These are phyloP conservation scores for Panthera tigris DNA, from an alignment of 2,113 vertebrate species.

Conservation along the genomic window DNA sequence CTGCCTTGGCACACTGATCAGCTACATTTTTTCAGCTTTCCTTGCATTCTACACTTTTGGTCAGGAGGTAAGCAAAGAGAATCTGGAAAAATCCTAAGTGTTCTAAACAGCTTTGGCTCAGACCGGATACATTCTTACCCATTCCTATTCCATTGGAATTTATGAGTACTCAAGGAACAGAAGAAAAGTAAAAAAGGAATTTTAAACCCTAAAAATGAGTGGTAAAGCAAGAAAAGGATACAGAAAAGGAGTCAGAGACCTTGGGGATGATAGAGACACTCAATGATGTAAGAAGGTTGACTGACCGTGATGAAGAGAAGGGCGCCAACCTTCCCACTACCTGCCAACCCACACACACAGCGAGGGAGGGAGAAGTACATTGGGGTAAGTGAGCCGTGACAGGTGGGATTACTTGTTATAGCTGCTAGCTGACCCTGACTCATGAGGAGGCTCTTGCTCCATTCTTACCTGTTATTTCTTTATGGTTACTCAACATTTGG, in stretches of 20 bases:
- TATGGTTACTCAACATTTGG: not conserved
- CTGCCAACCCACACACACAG: accelerated
- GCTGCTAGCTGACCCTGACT: not conserved
- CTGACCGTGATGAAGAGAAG: not conserved
- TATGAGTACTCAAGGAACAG: not conserved
- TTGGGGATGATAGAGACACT: not conserved
- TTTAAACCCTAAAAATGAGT: not conserved
- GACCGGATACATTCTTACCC: not conserved
- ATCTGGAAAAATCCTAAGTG: not conserved
- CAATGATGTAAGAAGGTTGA: not conserved
- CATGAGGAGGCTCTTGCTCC: accelerated
- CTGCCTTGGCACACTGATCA: accelerated
- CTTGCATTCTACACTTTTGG: not conserved
- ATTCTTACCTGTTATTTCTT: not conserved
- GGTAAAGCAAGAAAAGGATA: not conserved
- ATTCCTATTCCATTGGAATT: not conserved
- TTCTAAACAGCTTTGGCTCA: not conserved
- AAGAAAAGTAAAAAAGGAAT: not conserved
- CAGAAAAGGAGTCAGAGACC: not conserved
- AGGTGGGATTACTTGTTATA: not conserved
- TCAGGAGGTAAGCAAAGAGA: not conserved
- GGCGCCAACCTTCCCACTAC: accelerated
- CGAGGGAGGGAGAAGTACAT: not conserved
- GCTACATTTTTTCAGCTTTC: too few species aligned
- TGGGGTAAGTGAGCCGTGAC: not conserved